These are phyloP conservation scores for Rhinatrema bivittatum DNA, from an alignment of 2,797 vertebrate genomes.

Conservation along the genomic window DNA sequence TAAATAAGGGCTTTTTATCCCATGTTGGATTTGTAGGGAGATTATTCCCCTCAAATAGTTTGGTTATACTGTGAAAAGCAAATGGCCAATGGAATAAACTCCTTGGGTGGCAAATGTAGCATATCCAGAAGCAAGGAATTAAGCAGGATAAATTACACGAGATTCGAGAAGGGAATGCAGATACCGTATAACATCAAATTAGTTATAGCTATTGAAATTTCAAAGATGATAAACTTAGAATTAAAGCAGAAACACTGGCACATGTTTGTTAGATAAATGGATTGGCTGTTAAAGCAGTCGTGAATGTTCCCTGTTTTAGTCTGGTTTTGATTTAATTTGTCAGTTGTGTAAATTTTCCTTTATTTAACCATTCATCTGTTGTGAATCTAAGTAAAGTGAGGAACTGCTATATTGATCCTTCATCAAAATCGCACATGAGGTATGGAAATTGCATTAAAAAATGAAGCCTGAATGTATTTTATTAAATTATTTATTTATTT, in stretches of 20 bases:
- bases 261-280: no score
- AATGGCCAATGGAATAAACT: conserved; percentile 65
- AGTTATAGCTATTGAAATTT: no score
- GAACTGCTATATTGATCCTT: conserved; percentile 9
- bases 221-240: no score
- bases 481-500: no score
- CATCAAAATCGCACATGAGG: conserved; percentile 6
- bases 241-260: no score
- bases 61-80: conserved; percentile 63
- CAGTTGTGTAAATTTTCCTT: no score
- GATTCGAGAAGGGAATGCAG: conserved; percentile 73
- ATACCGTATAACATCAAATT: conserved; percentile 39
- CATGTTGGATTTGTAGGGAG: conserved; percentile 54
- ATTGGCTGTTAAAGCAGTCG: no score
- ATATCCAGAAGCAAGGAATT: conserved; percentile 50
- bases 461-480: conserved; percentile 16
- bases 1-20: conserved; percentile 59
- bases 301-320: no score
- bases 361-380: no score
- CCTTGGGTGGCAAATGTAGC: conserved; percentile 55
- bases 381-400: not conserved
- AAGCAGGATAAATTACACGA: conserved; percentile 64
- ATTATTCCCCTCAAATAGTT: conserved; percentile 66
- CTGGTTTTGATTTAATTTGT: no score
- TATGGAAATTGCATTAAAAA: conserved; percentile 16